These are phyloP conservation scores for Sisyra nigra DNA, from an alignment of 2,888 invertebrate genomes.

Conservation along the genomic window DNA sequence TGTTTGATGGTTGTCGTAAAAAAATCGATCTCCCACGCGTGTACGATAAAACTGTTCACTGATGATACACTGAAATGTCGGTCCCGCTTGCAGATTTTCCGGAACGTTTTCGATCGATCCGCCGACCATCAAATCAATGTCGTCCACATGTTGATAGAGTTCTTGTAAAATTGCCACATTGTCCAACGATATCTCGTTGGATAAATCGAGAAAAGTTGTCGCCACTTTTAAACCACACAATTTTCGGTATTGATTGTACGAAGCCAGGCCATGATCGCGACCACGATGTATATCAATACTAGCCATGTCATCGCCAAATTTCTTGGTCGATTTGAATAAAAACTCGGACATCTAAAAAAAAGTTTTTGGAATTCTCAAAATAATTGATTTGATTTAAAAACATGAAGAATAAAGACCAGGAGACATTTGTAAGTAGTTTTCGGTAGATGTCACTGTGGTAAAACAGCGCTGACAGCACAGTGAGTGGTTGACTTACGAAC, in stretches of 20 bases:
- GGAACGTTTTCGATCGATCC: slow-evolving; percentile 1
- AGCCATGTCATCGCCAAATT: slow-evolving; percentile 1
- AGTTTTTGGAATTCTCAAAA: not conserved
- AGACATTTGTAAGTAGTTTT: not conserved
- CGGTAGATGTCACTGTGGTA: not conserved
- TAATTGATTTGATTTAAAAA: not conserved
- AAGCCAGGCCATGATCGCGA: slow-evolving; percentile 1
- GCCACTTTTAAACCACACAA: slow-evolving; percentile 1
- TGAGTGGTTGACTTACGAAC: no score
- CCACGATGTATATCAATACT: slow-evolving; percentile 2
- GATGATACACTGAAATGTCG: slow-evolving; percentile 1
- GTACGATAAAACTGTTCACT: slow-evolving; percentile 1
- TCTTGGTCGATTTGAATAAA: not conserved
- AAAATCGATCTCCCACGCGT: not conserved
- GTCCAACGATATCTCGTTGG: not conserved
- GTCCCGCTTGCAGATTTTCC: not conserved
- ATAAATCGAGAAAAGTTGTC: not conserved
- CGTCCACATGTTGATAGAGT: not conserved
- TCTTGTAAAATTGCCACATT: not conserved
- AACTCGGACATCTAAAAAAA: slow-evolving; percentile 1
- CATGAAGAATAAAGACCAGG: not conserved
- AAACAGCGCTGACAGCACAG: no score
- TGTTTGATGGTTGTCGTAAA: not conserved
- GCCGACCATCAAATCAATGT: slow-evolving; percentile 1
- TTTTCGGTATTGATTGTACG: slow-evolving; percentile 1